These are phyloP conservation scores for Felis chaus DNA, from an alignment of 2,113 vertebrate species.

Conservation along the genomic window DNA sequence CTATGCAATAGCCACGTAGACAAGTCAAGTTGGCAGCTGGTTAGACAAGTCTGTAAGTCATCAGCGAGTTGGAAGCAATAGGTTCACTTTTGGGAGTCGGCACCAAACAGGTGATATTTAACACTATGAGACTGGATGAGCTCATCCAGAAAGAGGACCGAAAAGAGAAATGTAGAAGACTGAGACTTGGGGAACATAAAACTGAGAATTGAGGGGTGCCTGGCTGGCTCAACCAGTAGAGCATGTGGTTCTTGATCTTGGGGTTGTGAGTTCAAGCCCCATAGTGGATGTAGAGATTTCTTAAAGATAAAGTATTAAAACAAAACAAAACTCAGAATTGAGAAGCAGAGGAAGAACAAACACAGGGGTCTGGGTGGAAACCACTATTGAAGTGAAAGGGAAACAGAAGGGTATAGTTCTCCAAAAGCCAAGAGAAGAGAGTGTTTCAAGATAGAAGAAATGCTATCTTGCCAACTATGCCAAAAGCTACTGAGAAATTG, in stretches of 20 bases:
- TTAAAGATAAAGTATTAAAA: no score
- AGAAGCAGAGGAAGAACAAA: background rate
- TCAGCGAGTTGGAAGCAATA: background rate
- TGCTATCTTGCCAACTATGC: background rate
- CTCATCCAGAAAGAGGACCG: background rate
- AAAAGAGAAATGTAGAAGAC: background rate
- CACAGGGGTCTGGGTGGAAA: background rate
- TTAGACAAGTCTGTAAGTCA: background rate
- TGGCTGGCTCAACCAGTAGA: no score
- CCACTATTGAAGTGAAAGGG: background rate
- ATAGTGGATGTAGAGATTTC: no score
- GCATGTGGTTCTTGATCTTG: no score
- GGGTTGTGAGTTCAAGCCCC: no score
- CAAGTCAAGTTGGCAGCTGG: background rate
- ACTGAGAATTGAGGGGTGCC: background rate
- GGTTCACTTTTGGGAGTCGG: background rate
- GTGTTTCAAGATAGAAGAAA: background rate
- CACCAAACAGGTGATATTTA: background rate
- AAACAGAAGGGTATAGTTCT: background rate
- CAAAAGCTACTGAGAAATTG: background rate
- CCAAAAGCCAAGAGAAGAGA: background rate
- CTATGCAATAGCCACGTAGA: background rate
- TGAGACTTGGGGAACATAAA: background rate
- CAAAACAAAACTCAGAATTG: background rate
- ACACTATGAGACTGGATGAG: background rate